These are phyloP conservation scores for Apeltes quadracus DNA, from an alignment of 2,113 vertebrate genomes.

Conservation along the genomic window DNA sequence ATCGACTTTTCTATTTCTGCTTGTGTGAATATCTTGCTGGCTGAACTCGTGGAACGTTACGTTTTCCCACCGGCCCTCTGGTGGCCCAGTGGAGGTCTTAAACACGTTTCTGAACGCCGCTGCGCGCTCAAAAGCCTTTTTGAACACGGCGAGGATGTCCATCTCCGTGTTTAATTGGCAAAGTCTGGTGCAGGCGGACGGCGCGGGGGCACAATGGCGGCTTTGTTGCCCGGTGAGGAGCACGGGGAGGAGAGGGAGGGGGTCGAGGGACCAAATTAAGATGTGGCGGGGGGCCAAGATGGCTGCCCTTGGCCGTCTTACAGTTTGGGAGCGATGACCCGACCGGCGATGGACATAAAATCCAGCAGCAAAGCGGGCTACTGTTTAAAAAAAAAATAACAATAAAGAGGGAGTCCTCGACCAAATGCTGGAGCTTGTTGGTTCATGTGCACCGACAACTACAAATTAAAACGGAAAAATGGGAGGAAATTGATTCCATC, in stretches of 20 bases:
- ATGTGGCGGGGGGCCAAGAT: slow-evolving; percentile 82
- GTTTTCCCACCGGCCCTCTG: slow-evolving; percentile 6
- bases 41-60: neutral
- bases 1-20: too few species aligned
- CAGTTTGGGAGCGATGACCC: slow-evolving; percentile 59
- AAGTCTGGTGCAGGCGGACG: slow-evolving; percentile 76
- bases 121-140: slow-evolving; percentile 41
- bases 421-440: slow-evolving; percentile 23
- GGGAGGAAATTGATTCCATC: slow-evolving; percentile 3
- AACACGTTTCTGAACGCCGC: neutral
- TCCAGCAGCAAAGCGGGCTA: slow-evolving; percentile 23
- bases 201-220: slow-evolving; percentile 83
- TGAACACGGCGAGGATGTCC: slow-evolving; percentile 64
- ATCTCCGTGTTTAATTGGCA: slow-evolving; percentile 85
- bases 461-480: slow-evolving; percentile 18
- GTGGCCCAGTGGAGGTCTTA: slow-evolving; percentile 6
- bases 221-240: slow-evolving; percentile 85
- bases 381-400: slow-evolving; percentile 23
- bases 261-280: slow-evolving; percentile 79
- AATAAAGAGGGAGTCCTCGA: slow-evolving; percentile 20
- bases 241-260: slow-evolving; percentile 4
- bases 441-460: slow-evolving; percentile 31
- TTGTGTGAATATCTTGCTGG: neutral
- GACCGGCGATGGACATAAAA: slow-evolving; percentile 36
- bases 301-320: slow-evolving; percentile 76